A percentile compares a stretch with the other conserved stretches of the same genome.
Conservation (phyloP, 2,888 invertebrate species). For the Stratiomys singularior region DNA sequence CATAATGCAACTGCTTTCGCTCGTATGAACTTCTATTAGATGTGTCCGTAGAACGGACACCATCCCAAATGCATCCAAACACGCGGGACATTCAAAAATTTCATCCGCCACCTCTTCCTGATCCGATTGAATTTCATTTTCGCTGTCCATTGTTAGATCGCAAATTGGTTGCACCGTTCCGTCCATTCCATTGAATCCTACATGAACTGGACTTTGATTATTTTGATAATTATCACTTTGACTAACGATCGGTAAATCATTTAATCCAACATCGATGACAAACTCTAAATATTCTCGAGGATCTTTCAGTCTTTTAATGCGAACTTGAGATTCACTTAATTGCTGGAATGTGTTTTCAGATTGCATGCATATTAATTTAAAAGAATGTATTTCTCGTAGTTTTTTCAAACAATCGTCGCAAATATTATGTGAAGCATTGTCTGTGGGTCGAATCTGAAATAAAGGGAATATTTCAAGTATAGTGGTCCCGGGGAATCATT, state of each 20-base stretch:
- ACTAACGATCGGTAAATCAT: not conserved
- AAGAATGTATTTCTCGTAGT: not conserved
- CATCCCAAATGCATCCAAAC: slow-evolving; percentile 1
- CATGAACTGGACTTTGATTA: not conserved
- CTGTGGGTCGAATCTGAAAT: slow-evolving; percentile 8
- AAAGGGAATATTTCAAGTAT: not conserved
- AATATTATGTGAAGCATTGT: slow-evolving; percentile 1
- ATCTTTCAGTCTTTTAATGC: slow-evolving; percentile 13
- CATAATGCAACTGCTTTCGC: slow-evolving; percentile 16
- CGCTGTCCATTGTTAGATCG: slow-evolving; percentile 3
- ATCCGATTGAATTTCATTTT: slow-evolving; percentile 21
- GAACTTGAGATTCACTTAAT: slow-evolving; percentile 15
- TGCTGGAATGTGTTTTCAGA: slow-evolving; percentile 18
- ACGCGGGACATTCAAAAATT: slow-evolving; percentile 19
- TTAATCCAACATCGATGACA: not conserved
- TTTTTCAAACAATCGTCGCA: slow-evolving; percentile 10
- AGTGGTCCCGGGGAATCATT: too few relatives aligned
- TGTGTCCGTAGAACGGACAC: slow-evolving; percentile 3
- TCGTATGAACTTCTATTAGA: slow-evolving; percentile 23
- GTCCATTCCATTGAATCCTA: too few relatives aligned
- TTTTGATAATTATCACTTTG: not conserved
- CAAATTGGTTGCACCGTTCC: not conserved
- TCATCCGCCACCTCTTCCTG: not conserved
- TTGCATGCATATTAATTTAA: not conserved
- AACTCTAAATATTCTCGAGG: slow-evolving; percentile 4